Base-by-base conservation (phyloP, 2,797 vertebrate genomes). In the Smutsia temminckii region DNA sequence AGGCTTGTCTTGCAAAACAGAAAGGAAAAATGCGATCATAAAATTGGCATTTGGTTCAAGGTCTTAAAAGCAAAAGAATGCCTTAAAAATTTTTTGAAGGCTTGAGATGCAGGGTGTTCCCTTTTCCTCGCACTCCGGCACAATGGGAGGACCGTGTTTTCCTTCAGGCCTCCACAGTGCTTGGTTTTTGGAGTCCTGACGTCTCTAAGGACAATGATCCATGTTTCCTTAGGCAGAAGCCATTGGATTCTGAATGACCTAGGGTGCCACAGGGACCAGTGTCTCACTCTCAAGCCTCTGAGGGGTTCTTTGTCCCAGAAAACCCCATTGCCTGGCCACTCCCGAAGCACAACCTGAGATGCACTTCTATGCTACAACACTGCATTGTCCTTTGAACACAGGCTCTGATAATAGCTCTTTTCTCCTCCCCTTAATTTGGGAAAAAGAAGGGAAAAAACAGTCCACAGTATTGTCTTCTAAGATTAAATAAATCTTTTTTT, bases 401-500 rank as follows among this genome's bases (percentile, higher is more conserved):
- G 13, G 29, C 18, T 61, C 42, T 68, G 21, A 49, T 53, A 34
- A 71, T 53, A 57, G 18, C 27, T 77, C 17, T 57, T n/a, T 78
- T 40, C 2, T 5, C 32, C 13, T 96, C 51, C 55, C 37, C 80
- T 85, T 74, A 72, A 89, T 89, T 95, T 93, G 63, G 68, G n/a
- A 61, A 85, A 75, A 81, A 90, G 32, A 23, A 12, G 46, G 46
- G 46, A n/a, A 91, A 78, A 32, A 27, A 71, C 80, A 88, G 77
- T 49, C 37, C 42, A 32, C 6, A 34, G 32, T 81, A 63, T 89
- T 95, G 66, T 94, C 78, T 91, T 69, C 79, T 53, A 93, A 81
- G 64, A 72, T 85, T 69, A 88, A 83, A 42, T 55, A 63, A 92
- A 91, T 84, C 75, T 85, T 94, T 93, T 63, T 79, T 12, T 11